Base-by-base conservation (phyloP, 2,888 invertebrate species). In the Psylliodes chrysocephalus region DNA sequence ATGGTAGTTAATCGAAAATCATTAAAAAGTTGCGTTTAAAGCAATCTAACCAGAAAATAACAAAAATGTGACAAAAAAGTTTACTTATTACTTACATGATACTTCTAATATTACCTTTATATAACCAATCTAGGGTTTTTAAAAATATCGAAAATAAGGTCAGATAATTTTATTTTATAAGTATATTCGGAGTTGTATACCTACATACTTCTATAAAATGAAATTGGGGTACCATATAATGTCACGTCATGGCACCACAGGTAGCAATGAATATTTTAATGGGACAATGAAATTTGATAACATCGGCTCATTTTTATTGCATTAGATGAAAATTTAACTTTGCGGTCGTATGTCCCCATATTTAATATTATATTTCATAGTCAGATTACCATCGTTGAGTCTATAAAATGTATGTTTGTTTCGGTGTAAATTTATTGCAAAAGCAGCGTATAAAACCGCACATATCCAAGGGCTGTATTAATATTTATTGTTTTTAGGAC, bases 381-480 rank as follows among this genome's bases (percentile, higher is more conserved):
- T 33, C 14, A 56, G 56, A 56, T 56, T 56, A 56, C 30, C 57
- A 47, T 35, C 57, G 22, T 46, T 46, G 49, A 57, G 49, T 47
- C 47, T n/a, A 49, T 59, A 59, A 49, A 59, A 59, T 49, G 51
- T 59, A 40, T 59, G 59, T 49, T 59, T 28, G 49, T 59, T 59
- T 59, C 14, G 40, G 17, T 51, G 59, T 59, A 59, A 51, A 59
- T 59, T 59, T 59, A 59, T 40, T n/a, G 59, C 28, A 51, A 40
- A 40, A 59, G n/a, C 59, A 6, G n/a, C n/a, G n/a, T n/a, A 59
- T 59, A 59, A 59, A 59, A 59, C 59, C 59, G 40, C 59, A 51
- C 8, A 51, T 59, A 49, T 59, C 51, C 28, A 51, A 59, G 47
- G 49, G 49, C 40, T 28, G 38, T 59, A 51, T 59, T 59, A 15